Percentiles rank a stretch among this genome's conserved stretches.
Conservation (phyloP, 35 echinoderm and acorn worm genomes). For the Nesometra sesokonis region DNA sequence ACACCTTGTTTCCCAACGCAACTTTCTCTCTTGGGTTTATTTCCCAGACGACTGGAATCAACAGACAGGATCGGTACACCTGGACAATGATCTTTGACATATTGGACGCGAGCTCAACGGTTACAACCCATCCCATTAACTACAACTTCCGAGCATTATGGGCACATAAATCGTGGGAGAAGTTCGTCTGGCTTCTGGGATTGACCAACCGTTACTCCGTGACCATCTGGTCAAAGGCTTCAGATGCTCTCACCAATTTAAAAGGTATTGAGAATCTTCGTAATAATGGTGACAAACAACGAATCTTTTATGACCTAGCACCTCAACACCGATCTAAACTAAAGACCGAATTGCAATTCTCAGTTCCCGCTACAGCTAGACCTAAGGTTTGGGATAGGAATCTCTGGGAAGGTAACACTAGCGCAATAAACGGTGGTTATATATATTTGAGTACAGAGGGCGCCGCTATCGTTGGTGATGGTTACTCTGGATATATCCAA, state of each 20-base stretch:
- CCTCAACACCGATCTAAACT: neutral
- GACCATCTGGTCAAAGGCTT: neutral
- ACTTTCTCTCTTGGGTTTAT: neutral
- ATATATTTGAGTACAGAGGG: neutral
- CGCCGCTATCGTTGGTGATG: neutral
- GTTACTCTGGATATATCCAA: neutral
- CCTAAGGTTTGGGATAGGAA: neutral
- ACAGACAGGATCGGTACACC: neutral
- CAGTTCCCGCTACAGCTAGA: neutral
- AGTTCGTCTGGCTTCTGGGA: conserved; percentile 1
- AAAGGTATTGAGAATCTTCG: neutral
- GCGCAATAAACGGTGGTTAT: neutral
- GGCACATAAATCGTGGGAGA: conserved; percentile 1
- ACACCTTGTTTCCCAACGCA: neutral
- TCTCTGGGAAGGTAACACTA: neutral
- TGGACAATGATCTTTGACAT: conserved; percentile 17
- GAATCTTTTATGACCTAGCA: conserved; percentile 1
- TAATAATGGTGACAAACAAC: neutral
- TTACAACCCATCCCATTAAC: neutral
- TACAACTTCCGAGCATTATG: neutral
- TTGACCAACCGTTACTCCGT: neutral
- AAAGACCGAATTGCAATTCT: neutral
- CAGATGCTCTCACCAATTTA: neutral
- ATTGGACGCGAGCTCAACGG: neutral
- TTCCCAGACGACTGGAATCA: neutral